Conservation (phyloP, 2,888 invertebrate species). For the Drosophila longiperda region DNA sequence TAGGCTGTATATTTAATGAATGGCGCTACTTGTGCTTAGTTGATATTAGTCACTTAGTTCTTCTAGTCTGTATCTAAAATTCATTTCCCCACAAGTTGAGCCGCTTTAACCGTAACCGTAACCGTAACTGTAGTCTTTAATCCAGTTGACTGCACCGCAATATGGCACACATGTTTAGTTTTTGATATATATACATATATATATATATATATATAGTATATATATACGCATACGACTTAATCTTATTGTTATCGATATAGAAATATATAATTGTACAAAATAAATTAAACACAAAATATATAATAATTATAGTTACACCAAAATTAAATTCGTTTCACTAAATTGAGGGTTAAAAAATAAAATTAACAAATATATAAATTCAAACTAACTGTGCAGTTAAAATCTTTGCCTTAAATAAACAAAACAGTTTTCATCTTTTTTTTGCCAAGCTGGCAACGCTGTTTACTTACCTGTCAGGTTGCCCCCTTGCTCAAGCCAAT, state of each 20-base stretch:
- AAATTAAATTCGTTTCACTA: not conserved
- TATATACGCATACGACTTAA: constrained; percentile 45
- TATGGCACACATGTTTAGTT: constrained; percentile 48
- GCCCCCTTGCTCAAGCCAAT: constrained; percentile 9
- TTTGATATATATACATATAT: constrained; percentile 24
- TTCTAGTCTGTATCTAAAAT: constrained; percentile 76
- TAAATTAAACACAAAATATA: constrained; percentile 70
- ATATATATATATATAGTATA: constrained; percentile 29
- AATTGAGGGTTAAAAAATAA: not conserved
- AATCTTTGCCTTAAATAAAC: not conserved
- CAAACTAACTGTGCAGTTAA: too few relatives aligned
- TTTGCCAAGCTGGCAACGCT: constrained; percentile 20
- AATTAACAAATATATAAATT: not conserved
- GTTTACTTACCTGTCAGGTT: not conserved
- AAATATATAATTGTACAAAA: constrained; percentile 72
- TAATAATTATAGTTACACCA: constrained; percentile 64
- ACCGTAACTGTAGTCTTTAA: constrained; percentile 21
- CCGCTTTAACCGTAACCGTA: constrained; percentile 37
- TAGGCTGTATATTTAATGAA: constrained; percentile 53
- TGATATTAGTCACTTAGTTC: constrained; percentile 78
- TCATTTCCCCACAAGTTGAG: constrained; percentile 53
- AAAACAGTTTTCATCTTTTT: not conserved
- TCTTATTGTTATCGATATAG: constrained; percentile 62
- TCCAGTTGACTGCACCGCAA: constrained; percentile 57
- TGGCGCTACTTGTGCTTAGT: constrained; percentile 76